Conservation (phyloP, 2,888 invertebrate species). For the Drosophila tripunctata region DNA sequence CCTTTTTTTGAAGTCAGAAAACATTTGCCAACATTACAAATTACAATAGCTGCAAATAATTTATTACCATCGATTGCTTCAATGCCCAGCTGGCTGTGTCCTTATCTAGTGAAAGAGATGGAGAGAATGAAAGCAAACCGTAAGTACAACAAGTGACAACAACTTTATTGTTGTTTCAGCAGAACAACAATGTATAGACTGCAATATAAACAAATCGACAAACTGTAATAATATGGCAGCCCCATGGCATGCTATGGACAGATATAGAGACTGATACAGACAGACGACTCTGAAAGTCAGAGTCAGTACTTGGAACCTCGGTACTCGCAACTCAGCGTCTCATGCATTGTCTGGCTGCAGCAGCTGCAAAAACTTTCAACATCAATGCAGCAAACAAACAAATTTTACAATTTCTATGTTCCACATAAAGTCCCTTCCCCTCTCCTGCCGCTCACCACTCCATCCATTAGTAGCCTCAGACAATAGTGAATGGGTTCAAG, state of each 20-base stretch:
- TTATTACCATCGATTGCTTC: slow-evolving; percentile 58
- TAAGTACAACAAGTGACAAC: slow-evolving; percentile 41
- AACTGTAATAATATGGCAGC: slow-evolving; percentile 69
- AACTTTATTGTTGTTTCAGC: slow-evolving; percentile 34
- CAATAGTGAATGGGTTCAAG: slow-evolving; percentile 17
- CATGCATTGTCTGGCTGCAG: slow-evolving; percentile 65
- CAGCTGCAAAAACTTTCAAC: slow-evolving; percentile 75
- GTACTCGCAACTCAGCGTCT: not conserved
- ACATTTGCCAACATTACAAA: slow-evolving; percentile 58
- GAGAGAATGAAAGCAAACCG: not conserved
- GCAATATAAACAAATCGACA: slow-evolving; percentile 69
- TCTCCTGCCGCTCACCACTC: not conserved
- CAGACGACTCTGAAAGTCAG: not conserved
- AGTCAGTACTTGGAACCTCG: not conserved
- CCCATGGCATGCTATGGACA: slow-evolving; percentile 41
- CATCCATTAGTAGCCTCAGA: not conserved
- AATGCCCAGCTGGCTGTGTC: slow-evolving; percentile 27
- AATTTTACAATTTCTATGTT: slow-evolving; percentile 68
- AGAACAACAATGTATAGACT: slow-evolving; percentile 60
- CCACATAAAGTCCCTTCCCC: not conserved
- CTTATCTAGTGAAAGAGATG: not conserved
- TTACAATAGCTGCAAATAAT: slow-evolving; percentile 65
- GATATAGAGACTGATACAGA: slow-evolving; percentile 19
- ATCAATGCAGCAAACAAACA: slow-evolving; percentile 72
- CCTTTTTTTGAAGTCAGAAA: slow-evolving; percentile 14